Evolutionary conservation across 2,888 invertebrate genomes (phyloP).

Genomic region (Drosophila peninsularis): DNA sequence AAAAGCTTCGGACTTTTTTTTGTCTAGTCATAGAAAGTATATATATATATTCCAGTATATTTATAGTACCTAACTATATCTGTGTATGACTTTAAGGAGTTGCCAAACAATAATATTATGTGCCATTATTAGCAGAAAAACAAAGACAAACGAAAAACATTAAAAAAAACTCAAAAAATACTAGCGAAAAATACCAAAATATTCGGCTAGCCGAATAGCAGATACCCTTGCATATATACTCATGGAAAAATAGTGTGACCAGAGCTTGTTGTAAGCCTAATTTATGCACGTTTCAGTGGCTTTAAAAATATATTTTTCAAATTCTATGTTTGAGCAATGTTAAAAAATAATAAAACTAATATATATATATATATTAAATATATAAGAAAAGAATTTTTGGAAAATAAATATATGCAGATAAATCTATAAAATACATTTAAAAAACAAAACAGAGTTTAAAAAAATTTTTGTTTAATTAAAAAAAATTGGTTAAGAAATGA

Average conservation of each 20-base stretch:
- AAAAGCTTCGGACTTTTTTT: slow-evolving; percentile 33
- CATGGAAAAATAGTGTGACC: neutral
- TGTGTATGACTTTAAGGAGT: slow-evolving; percentile 39
- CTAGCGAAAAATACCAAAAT: neutral
- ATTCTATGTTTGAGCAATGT: no score
- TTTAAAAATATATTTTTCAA: no score
- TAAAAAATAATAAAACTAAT: no score
- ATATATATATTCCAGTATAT: slow-evolving; percentile 16
- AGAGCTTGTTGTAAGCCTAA: neutral
- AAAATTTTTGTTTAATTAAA: no score
- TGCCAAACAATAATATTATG: slow-evolving; percentile 84
- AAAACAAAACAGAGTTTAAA: no score
- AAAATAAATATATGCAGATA: no score
- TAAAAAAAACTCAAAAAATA: slow-evolving; percentile 5
- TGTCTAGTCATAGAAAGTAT: slow-evolving; percentile 20
- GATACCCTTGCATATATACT: slow-evolving; percentile 21
- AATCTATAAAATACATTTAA: no score
- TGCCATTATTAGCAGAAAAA: slow-evolving; percentile 83
- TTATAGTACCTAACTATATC: slow-evolving; percentile 22
- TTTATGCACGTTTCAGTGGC: no score
- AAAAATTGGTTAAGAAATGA: no score
- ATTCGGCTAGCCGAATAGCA: slow-evolving; percentile 32
- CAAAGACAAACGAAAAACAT: neutral
- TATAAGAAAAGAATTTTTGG: no score
- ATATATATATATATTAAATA: no score